These are phyloP conservation scores for Antheraea mylitta DNA, from an alignment of 1,140 invertebrate genomes.

Conservation along the genomic window DNA sequence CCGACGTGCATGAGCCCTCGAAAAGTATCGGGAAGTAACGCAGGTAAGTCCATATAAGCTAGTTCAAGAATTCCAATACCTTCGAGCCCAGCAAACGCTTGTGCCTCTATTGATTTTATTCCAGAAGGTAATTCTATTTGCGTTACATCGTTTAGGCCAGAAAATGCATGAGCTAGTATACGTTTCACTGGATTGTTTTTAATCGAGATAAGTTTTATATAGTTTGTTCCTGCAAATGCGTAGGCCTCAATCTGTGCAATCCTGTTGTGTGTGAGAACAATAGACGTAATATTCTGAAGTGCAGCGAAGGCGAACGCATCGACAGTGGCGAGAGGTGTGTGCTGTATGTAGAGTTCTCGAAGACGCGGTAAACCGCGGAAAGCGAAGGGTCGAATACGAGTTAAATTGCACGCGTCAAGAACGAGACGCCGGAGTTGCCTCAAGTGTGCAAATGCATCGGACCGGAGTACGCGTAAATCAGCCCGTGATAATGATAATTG, in stretches of 20 bases:
- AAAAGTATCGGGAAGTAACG: constrained; percentile 85
- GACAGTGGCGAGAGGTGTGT: constrained; percentile 87
- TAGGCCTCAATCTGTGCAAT: constrained; percentile 88
- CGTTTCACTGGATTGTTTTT: constrained; percentile 88
- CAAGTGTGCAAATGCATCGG: constrained; percentile 88
- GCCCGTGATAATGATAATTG: constrained; percentile 90
- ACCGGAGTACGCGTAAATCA: constrained; percentile 87
- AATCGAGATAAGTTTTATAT: constrained; percentile 86
- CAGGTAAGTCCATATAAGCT: constrained; percentile 89
- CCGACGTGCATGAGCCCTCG: constrained; percentile 87
- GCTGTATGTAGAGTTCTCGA: constrained; percentile 88
- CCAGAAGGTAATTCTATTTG: constrained; percentile 88
- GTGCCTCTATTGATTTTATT: constrained; percentile 85
- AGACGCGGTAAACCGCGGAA: constrained; percentile 88
- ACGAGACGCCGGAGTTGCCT: constrained; percentile 85
- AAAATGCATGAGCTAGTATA: constrained; percentile 88
- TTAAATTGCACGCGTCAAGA: constrained; percentile 90
- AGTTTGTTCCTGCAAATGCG: constrained; percentile 90
- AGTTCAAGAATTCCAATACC: constrained; percentile 87
- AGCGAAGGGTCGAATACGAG: constrained; percentile 88
- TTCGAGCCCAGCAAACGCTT: constrained; percentile 89
- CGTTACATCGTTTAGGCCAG: constrained; percentile 88
- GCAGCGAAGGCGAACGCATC: constrained; percentile 90
- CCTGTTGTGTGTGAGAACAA: constrained; percentile 88
- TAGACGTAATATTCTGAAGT: constrained; percentile 87